A percentile compares a stretch with the other conserved stretches of the same genome.
phyloP scores from a whole-genome alignment of 2,797 vertebrate genomes.

The Coendou prehensilis region DNA sequence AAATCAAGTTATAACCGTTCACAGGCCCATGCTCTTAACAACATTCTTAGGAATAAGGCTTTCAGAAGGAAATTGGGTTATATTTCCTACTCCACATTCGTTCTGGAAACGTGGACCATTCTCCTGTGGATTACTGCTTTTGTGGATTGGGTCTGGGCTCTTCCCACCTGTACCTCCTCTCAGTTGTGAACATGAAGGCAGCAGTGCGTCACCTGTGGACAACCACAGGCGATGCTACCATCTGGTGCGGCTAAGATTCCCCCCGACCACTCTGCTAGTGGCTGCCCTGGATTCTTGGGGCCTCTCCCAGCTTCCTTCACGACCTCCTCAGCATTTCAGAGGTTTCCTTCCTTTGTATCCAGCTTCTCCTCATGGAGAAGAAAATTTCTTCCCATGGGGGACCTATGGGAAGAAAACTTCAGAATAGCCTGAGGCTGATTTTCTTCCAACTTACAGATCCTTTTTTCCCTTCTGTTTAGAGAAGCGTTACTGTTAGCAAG shows the following conservation, averaged over 20 bases:
- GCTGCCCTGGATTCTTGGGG: rapidly evolving
- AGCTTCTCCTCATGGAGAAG: not conserved
- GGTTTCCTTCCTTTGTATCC: not conserved
- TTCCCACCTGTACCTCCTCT: not conserved
- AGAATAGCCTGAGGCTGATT: not conserved
- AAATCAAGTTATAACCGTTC: constrained; percentile 66
- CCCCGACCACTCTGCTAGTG: rapidly evolving
- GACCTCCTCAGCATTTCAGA: not conserved
- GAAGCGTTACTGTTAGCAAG: not conserved
- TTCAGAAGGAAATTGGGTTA: constrained; percentile 14
- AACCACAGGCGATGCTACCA: too few species aligned
- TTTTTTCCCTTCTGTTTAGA: not conserved
- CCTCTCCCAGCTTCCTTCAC: not conserved
- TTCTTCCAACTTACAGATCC: not conserved
- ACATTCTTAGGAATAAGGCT: constrained; percentile 48
- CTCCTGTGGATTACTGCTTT: not conserved
- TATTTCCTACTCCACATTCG: not conserved
- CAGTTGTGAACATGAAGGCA: not conserved
- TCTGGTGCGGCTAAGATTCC: not conserved
- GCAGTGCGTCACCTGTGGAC: not conserved
- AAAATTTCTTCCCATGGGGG: not conserved
- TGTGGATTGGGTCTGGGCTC: not conserved
- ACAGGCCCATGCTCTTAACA: not conserved
- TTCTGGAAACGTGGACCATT: not conserved
- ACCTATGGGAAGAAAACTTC: not conserved